phyloP scores from a whole-genome alignment of 53 echinoderm and acorn worm genomes.

The Astropecten irregularis region DNA sequence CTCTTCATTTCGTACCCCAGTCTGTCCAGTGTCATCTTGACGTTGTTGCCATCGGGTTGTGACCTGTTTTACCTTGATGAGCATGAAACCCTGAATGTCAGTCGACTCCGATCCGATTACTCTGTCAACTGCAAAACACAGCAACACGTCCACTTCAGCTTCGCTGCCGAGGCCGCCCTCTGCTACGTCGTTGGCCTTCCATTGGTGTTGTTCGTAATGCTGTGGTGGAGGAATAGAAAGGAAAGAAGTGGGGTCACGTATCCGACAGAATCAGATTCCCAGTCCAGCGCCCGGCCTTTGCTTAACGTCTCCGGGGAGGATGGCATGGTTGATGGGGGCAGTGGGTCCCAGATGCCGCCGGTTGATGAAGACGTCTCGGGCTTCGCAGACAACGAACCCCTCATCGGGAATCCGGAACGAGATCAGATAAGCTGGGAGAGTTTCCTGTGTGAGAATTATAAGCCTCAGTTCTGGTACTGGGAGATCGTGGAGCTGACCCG shows the following conservation, averaged over 20 bases:
- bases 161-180: conserved; percentile 42
- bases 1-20: conserved; percentile 67
- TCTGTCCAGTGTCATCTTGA: conserved; percentile 47
- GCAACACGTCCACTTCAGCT: conserved; percentile 8
- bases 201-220: conserved; percentile 20
- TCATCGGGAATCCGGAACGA: background rate
- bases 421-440: background rate
- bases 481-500: conserved; percentile 51
- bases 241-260: too few relatives aligned
- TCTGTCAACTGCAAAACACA: conserved; percentile 41
- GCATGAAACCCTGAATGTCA: background rate
- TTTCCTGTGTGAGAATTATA: conserved; percentile 58
- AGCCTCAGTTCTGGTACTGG: conserved; percentile 57
- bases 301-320: too few relatives aligned
- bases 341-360: too few relatives aligned
- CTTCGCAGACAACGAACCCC: background rate
- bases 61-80: conserved; percentile 53
- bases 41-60: conserved; percentile 58
- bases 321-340: too few relatives aligned
- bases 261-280: too few relatives aligned
- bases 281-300: too few relatives aligned
- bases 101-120: conserved; percentile 59
- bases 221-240: conserved; percentile 8
- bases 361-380: too few relatives aligned
- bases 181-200: conserved; percentile 67